phyloP scores from a whole-genome alignment of 1,140 invertebrate genomes.

The Drosophila micromelanica region DNA sequence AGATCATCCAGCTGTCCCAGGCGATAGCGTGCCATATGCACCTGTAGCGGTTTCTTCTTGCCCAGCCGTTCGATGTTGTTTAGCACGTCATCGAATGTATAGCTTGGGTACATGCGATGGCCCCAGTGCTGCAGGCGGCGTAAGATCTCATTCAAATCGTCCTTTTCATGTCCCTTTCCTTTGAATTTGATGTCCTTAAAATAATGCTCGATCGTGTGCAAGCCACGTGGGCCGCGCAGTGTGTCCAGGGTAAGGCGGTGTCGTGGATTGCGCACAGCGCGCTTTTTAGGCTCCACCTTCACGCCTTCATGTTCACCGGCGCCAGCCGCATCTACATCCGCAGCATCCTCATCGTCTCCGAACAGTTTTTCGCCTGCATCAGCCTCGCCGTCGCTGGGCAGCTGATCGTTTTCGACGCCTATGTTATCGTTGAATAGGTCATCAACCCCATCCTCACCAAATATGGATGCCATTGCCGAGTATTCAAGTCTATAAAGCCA shows the following conservation, averaged over 20 bases:
- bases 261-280: constrained; percentile 88
- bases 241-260: constrained; percentile 90
- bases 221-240: constrained; percentile 90
- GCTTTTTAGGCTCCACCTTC: constrained; percentile 85
- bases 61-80: constrained; percentile 93
- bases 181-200: constrained; percentile 93
- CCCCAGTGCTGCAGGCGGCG: constrained; percentile 96
- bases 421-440: constrained; percentile 75
- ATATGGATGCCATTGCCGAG: constrained; percentile 66
- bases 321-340: constrained; percentile 34
- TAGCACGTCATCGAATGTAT: constrained; percentile 93
- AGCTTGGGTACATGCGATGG: constrained; percentile 94
- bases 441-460: constrained; percentile 78
- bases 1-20: constrained; percentile 86
- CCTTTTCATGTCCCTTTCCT: constrained; percentile 92
- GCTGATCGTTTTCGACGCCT: constrained; percentile 48
- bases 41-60: constrained; percentile 88
- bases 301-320: constrained; percentile 30
- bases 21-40: constrained; percentile 87
- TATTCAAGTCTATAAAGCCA: constrained; percentile 9
- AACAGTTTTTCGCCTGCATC: constrained; percentile 63
- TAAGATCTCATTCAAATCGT: constrained; percentile 92
- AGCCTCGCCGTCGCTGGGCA: constrained; percentile 67
- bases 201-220: constrained; percentile 90
- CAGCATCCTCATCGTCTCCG: constrained; percentile 59